Evolutionary conservation across 2,888 invertebrate genomes (phyloP).

Genomic region (Drosophila nr. fundita): DNA sequence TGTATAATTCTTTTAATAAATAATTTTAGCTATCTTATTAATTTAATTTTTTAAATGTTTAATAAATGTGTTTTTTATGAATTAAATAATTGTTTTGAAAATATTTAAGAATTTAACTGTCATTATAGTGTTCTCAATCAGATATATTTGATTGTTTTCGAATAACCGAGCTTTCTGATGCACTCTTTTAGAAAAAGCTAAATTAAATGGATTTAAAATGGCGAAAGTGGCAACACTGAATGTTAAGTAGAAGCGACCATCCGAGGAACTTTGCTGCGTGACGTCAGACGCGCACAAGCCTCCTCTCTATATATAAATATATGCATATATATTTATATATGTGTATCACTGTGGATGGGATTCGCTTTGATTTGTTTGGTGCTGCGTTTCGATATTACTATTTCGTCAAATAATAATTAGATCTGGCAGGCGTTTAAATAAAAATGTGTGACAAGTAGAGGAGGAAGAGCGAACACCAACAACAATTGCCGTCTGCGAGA

Average conservation of each 20-base stretch:
- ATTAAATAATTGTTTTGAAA: not conserved
- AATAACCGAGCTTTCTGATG: not conserved
- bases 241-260: not conserved
- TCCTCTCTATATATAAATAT: not conserved
- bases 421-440: slow-evolving; percentile 45
- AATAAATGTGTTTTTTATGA: not conserved
- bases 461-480: slow-evolving; percentile 15
- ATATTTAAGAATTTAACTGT: not conserved
- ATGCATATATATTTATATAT: not conserved
- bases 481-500: slow-evolving; percentile 20
- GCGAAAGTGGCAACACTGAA: not conserved
- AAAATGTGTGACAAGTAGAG: slow-evolving; percentile 51
- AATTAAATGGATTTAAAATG: not conserved
- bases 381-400: slow-evolving; percentile 9
- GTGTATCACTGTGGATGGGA: slow-evolving; percentile 11
- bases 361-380: slow-evolving; percentile 23
- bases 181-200: not conserved
- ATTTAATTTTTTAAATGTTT: not conserved
- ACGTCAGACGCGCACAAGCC: slow-evolving; percentile 64
- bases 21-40: not conserved
- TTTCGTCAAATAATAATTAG: not conserved
- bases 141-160: not conserved
- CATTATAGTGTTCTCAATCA: not conserved
- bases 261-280: slow-evolving; percentile 41
- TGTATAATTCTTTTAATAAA: not conserved